Base-by-base conservation (phyloP, 2,797 vertebrate genomes). In the Falco biarmicus region DNA sequence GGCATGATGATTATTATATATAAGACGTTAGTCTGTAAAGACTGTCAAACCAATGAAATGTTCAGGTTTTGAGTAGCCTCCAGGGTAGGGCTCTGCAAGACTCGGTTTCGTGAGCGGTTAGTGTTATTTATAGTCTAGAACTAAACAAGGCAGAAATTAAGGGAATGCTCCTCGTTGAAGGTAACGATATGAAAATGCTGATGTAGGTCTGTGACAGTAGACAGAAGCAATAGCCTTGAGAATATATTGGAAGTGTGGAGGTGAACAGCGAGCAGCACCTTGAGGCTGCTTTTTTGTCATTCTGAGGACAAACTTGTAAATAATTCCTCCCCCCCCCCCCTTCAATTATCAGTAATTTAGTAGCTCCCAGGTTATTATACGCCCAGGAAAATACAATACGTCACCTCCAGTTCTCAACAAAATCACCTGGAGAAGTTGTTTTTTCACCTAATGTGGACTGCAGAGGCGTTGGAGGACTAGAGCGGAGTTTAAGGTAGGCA, bases 121-220 rank as follows among this genome's bases (percentile, higher is more conserved):
- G 39, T 29, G 78, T 97, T 92, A 94, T 97, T 97, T 97, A 96
- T 95, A 96, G 92, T 19, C 69, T 37, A 64, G 95, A 96, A 68
- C 75, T 91, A 94, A 98, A 97, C 91, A 90, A 91, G 90, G 96
- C 92, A 96, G 95, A 97, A 98, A 96, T 96, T 94, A 97, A 95
- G 95, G 84, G 28, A 90, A 80, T 94, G 90, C 32, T 94, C 56
- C 87, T 94, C 21, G 10, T 82, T 91, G 89, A 69, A 95, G 94
- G 91, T 94, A 95, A 83, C 70, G 64, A 56, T 45, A 95, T 74
- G 94, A 94, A 97, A 98, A 97, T n/a, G 80, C 90, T 96, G 94
- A 88, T 70, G 53, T 24, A 24, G 77, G 83, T 85, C 80, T 88
- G 74, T 45, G 90, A 70, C 94, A 93, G 93, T 34, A 95, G 95